Base-by-base conservation (phyloP, 1,140 invertebrate species). In the Sweltsa coloradensis region DNA sequence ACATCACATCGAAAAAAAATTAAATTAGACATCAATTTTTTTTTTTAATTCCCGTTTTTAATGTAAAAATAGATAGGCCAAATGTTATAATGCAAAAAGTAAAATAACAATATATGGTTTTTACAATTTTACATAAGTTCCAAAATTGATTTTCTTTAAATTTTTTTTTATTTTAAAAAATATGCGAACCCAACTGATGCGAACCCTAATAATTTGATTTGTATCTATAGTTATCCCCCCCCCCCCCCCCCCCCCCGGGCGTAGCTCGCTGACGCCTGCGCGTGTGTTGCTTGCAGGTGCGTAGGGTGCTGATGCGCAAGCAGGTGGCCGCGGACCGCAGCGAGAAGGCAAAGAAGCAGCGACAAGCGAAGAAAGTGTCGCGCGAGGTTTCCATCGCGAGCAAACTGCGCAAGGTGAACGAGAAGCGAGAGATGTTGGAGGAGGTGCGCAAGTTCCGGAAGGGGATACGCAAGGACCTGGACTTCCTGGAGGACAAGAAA, bases 331-430 rank as follows among this genome's bases (percentile, higher is more conserved):
- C 86, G 41, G 86, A 94, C 52, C 76, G 83, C 54, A 83, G 82
- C 1, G 92, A 97, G 63, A 89, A 90, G 59, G 82, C 91, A 0
- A 78, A 86, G 54, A 88, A 95, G 60, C 67, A 97, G 0, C 72
- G 95, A 47, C 79, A 88, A 41, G 83, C 96, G 53, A 84, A 85
- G 55, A 98, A 98, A 67, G 84, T 93, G 65, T 83, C 88, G 5
- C 96, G 97, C 69, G 76, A 87, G 60, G 78, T 91, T 59, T 81
- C 93, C 69, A 76, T 83, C 46, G 85, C 97, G 65, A 79, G 85
- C 6, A 79, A 82, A 58, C 60, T 90, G 37, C 79, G 87, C 55
- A 79, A 85, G 60, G 79, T 59, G n/a, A 63, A 64, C 41, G 65
- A 66, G 34, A 87, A 87, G 60, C 79, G 74, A 56, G 75, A 89